Conservation (phyloP, 2,797 vertebrate species). For the Falco novaeseelandiae region DNA sequence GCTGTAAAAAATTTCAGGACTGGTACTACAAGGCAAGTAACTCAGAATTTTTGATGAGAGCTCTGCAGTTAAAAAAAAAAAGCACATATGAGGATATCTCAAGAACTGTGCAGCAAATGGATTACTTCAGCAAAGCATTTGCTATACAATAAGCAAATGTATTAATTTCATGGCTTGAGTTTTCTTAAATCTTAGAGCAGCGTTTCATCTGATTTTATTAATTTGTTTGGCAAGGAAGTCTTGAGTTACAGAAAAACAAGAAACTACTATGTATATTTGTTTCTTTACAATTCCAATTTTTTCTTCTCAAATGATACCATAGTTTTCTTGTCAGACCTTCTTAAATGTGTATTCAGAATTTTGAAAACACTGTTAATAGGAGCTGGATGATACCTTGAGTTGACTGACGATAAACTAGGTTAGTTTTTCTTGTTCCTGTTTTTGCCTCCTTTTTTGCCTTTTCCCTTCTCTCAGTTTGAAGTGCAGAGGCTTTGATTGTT, state of each 20-base stretch:
- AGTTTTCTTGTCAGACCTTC: conserved; percentile 47
- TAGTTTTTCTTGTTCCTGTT: conserved; percentile 30
- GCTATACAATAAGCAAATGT: conserved; percentile 37
- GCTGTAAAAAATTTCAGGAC: conserved; percentile 94
- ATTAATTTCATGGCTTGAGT: conserved; percentile 31
- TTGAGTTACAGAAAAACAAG: conserved; percentile 8
- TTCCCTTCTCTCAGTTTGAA: conserved; percentile 54
- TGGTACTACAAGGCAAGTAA: conserved; percentile 96
- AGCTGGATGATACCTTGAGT: conserved; percentile 1
- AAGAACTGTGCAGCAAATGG: conserved; percentile 52
- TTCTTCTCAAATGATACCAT: not conserved
- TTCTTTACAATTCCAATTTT: conserved; percentile 38
- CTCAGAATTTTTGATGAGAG: conserved; percentile 56
- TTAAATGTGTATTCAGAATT: conserved; percentile 17
- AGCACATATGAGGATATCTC: conserved; percentile 52
- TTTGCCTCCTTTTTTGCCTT: conserved; percentile 64
- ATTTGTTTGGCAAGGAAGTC: not conserved
- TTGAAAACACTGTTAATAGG: conserved; percentile 27
- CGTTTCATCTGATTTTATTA: conserved; percentile 45
- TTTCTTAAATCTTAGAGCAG: conserved; percentile 26
- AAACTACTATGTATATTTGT: not conserved
- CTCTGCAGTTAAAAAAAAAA: conserved; percentile 51
- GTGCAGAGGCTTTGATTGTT: conserved; percentile 46
- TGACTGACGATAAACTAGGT: not conserved
- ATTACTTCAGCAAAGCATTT: conserved; percentile 39